phyloP scores from a whole-genome alignment of 2,888 invertebrate species.

The Cheilosia scutellata region DNA sequence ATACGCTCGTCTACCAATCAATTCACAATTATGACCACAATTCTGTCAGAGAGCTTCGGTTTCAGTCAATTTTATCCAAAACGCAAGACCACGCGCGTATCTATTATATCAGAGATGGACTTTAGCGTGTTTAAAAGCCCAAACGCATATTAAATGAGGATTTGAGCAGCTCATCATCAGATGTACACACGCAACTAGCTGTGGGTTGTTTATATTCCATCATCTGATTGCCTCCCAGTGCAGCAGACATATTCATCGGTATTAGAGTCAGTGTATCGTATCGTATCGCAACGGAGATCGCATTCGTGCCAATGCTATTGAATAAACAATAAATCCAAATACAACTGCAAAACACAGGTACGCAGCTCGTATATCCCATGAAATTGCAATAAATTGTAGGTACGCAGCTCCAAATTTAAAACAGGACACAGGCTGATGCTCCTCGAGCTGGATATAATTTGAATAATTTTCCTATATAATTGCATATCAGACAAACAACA shows the following conservation, averaged over 20 bases:
- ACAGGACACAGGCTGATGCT: not conserved
- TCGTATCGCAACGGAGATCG: not conserved
- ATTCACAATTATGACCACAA: constrained; percentile 15
- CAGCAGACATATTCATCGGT: not conserved
- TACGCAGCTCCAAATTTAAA: not conserved
- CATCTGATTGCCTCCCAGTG: not conserved
- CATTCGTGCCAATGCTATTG: not conserved
- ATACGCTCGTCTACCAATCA: constrained; percentile 8
- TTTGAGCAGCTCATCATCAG: not conserved
- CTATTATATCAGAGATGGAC: not conserved
- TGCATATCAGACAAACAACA: not conserved
- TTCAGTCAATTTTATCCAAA: constrained; percentile 28
- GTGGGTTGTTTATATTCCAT: constrained; percentile 9
- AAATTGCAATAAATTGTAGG: not conserved
- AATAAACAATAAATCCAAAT: not conserved
- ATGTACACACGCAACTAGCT: not conserved
- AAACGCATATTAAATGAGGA: constrained; percentile 32
- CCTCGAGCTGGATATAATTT: not conserved
- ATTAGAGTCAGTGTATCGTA: not conserved
- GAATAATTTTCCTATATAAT: constrained; percentile 17
- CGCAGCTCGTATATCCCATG: not conserved
- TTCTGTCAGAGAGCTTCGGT: not conserved
- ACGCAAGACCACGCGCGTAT: constrained; percentile 10
- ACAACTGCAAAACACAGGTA: not conserved
- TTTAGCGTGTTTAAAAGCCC: constrained; percentile 9